Conservation (phyloP, 2,888 invertebrate genomes). For the Adelphocoris suturalis region DNA sequence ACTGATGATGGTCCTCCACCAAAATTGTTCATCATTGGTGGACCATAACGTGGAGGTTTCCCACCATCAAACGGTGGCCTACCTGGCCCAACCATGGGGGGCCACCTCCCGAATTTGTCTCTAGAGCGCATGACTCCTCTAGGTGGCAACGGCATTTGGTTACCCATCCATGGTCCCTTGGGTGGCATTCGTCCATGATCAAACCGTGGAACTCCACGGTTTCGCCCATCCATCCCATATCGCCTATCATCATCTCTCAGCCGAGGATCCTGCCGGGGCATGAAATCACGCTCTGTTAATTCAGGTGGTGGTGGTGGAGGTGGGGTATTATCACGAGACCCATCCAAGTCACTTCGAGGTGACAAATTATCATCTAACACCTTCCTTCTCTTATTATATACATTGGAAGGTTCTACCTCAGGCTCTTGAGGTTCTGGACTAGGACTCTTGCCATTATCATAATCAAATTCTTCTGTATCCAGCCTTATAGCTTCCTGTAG, state of each 20-base stretch:
- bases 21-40: constrained; percentile 21
- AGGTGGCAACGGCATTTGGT: constrained; percentile 5
- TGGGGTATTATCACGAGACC: neutral
- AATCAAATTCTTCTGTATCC: constrained; percentile 77
- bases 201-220: neutral
- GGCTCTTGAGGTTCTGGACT: neutral
- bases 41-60: constrained; percentile 16
- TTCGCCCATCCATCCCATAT: neutral
- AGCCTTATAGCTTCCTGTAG: constrained; percentile 87
- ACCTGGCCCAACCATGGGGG: constrained; percentile 37
- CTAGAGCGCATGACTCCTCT: constrained; percentile 18
- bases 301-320: constrained; percentile 50
- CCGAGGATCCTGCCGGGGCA: neutral
- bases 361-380: neutral
- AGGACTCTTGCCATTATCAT: constrained; percentile 1
- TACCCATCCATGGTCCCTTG: constrained; percentile 42
- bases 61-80: constrained; percentile 15
- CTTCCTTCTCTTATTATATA: neutral
- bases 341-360: constrained; percentile 2
- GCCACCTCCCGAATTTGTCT: constrained; percentile 51
- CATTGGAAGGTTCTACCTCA: constrained; percentile 21
- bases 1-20: constrained; percentile 77
- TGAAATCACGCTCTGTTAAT: constrained; percentile 36
- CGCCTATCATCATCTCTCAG: constrained; percentile 5
- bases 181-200: constrained; percentile 28